These are phyloP conservation scores for Solenopsis fugax DNA, from an alignment of 1,140 invertebrate species.

Conservation along the genomic window DNA sequence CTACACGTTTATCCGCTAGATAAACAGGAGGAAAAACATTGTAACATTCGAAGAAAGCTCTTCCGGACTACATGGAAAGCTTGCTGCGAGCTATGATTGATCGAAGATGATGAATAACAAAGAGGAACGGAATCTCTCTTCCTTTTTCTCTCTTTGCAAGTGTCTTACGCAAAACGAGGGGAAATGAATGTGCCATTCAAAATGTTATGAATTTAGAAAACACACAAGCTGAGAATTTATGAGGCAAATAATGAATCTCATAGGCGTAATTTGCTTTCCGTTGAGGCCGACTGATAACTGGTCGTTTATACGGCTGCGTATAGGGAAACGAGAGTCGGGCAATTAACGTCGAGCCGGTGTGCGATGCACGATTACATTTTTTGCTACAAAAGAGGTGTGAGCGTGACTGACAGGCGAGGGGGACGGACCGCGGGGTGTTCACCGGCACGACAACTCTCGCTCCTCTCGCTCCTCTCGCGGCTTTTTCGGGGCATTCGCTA, in stretches of 20 bases:
- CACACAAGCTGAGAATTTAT: neutral
- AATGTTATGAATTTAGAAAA: neutral
- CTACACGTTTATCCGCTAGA: neutral
- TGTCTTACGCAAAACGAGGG: neutral
- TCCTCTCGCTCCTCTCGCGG: conserved; percentile 4
- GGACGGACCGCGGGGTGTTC: neutral
- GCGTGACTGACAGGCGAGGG: conserved; percentile 47
- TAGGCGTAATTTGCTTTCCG: neutral
- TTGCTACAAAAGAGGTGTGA: conserved; percentile 24
- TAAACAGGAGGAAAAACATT: neutral
- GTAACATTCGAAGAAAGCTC: neutral
- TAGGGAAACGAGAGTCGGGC: conserved; percentile 38
- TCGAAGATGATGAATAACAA: neutral
- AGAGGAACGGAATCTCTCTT: neutral
- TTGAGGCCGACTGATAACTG: neutral
- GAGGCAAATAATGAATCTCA: conserved; percentile 4
- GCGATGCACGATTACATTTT: conserved; percentile 48
- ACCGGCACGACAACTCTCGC: conserved; percentile 41
- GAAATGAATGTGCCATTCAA: conserved; percentile 15
- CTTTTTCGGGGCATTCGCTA: conserved; percentile 34
- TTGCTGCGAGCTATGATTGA: neutral
- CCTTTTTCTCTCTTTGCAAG: neutral
- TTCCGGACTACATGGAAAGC: neutral
- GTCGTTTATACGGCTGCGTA: neutral
- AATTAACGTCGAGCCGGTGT: conserved; percentile 47